A percentile compares a stretch with the other conserved stretches of the same genome.
Conservation (phyloP, 1,140 invertebrate species). For the Conus ventricosus region DNA sequence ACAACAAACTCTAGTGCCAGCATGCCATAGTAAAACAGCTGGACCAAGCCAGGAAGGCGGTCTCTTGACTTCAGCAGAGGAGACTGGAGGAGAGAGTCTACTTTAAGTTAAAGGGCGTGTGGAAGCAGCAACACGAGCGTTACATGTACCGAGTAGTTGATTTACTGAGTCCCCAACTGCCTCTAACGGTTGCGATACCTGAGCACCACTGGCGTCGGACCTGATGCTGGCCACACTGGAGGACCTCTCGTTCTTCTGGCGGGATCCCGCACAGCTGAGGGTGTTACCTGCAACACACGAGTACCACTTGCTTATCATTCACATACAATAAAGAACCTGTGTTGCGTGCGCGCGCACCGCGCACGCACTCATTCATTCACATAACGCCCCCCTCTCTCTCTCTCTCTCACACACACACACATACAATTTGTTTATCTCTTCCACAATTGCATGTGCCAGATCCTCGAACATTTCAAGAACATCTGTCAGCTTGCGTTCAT, state of each 20-base stretch:
- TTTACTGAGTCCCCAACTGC: no score
- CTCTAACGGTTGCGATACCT: not conserved
- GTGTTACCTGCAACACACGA: slow-evolving; percentile 44
- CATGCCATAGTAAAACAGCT: no score
- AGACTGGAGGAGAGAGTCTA: no score
- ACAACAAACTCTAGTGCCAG: no score
- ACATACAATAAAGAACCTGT: not conserved
- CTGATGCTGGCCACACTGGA: slow-evolving; percentile 50
- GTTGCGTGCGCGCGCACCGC: not conserved
- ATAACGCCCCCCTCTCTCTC: not conserved
- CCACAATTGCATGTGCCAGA: no score
- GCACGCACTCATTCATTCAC: not conserved
- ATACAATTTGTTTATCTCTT: not conserved
- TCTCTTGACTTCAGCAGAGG: no score
- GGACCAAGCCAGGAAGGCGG: no score
- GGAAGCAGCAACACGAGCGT: no score
- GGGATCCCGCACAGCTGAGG: slow-evolving; percentile 31
- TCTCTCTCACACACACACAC: not conserved
- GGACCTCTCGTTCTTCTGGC: slow-evolving; percentile 42
- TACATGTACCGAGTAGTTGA: no score
- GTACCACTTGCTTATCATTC: not conserved
- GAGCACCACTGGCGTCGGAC: slow-evolving; percentile 39
- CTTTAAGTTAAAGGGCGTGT: no score
- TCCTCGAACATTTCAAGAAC: no score
- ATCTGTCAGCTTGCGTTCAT: no score